Evolutionary conservation across 2,113 vertebrate genomes (phyloP), one percentile per base, ranked within the genome.

Genomic region (Strix aluco): DNA sequence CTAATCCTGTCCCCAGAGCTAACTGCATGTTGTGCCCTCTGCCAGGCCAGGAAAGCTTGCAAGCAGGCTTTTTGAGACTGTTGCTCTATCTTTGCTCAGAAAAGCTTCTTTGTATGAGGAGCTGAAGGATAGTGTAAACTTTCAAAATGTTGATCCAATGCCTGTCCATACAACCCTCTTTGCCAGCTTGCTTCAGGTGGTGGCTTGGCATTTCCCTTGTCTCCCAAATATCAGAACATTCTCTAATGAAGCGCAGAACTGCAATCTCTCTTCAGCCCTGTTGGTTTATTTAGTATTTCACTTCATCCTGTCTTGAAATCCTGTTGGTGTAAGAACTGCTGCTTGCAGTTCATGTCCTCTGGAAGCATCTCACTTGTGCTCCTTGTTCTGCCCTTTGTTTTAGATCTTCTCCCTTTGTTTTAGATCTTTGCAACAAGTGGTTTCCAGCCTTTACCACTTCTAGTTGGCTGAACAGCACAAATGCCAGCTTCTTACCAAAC

Each of bases 81-180:
- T 71, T 87, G 62, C 66, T 95, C 89, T 94, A 69, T 75, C 84
- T 87, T 81, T 89, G 49, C 82, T 79, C 73, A 80, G 92, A 91
- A 94, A 96, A 92, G 73, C 69, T 49, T 20, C 86, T 95, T 82
- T 72, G 49, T 94, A 25, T 54, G 78, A 90, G 18, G 36, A 84
- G 62, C 61, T 95, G 81, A 82, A 89, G 62, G 58, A 15, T 2
- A 86, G 57, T 20, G 47, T 84, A 92, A 84, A 70, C 65, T 80
- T 91, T 12, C 23, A 82, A 69, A 80, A 20, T 36, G 36, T 38
- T 34, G 69, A 71, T 34, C 54, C 57, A 27, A 2, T 63, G 42
- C 9, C 51, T 79, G 49, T 59, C 69, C 12, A 2, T 81, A n/a
- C 20, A 77, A 5, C 25, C 15, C 10, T 38, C 22, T 66, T 59